phyloP scores from a whole-genome alignment of 2,797 vertebrate species.

The Emys orbicularis region DNA sequence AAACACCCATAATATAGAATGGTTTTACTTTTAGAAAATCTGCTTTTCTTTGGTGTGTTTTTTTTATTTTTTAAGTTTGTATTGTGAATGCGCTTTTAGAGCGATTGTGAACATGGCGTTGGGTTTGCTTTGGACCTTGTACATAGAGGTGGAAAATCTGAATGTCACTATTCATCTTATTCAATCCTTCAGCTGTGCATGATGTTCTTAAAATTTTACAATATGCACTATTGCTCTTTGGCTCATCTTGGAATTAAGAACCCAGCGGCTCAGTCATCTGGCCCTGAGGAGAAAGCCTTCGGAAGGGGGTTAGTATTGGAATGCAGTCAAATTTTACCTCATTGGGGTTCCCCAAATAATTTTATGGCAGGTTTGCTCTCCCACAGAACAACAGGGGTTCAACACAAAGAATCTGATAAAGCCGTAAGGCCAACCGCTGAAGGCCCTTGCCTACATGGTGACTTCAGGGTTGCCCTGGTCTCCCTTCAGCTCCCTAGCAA shows the following conservation, averaged over 20 bases:
- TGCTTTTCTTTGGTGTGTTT: background rate
- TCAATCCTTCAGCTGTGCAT: background rate
- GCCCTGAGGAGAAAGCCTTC: background rate
- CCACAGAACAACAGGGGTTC: background rate
- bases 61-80: background rate
- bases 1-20: background rate
- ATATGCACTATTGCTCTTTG: fast-evolving
- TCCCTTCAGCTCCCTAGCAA: background rate
- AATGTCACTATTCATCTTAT: background rate
- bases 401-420: background rate
- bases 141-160: background rate
- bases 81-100: background rate
- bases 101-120: background rate
- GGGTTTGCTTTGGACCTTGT: background rate
- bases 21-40: background rate
- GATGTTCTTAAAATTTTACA: background rate
- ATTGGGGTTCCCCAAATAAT: background rate
- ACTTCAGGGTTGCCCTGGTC: background rate
- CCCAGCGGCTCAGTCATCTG: background rate
- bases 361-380: background rate
- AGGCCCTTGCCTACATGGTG: background rate
- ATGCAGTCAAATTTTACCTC: background rate
- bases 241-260: background rate
- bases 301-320: fast-evolving
- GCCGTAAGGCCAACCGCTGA: background rate